Base-by-base conservation (phyloP, 2,888 invertebrate genomes). In the Tinea semifulvella region DNA sequence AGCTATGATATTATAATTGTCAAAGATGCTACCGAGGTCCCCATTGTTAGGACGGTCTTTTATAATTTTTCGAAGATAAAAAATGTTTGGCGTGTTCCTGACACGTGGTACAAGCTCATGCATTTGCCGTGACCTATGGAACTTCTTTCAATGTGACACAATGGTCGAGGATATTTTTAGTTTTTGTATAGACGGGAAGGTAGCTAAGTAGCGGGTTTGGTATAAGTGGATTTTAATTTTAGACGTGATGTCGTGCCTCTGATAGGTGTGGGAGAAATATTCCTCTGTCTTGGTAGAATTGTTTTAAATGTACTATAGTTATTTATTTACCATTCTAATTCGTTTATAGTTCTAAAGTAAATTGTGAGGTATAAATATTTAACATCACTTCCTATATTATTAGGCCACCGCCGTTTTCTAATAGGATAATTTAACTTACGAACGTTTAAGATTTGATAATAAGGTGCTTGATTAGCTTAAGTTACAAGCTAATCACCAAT, bases 141-240 rank as follows among this genome's bases (percentile, higher is more conserved):
- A 74, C 73, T 75, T 68, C 74, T 77, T 80, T 76, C 68, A 73
- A 63, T 61, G 64, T 73, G 69, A 73, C 75, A 80, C 79, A 80
- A 80, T 79, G 72, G 65, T 63, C 54, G 58, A 60, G 61, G 68
- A 69, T 79, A 79, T 79, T 68, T 79, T 77, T 79, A 77, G 80
- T 79, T 79, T 76, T 79, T 76, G 70, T 77, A 68, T 60, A 54
- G 58, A 61, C 66, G 72, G 72, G 72, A 75, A 71, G 77, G 76
- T 77, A 69, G 71, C 72, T 77, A 80, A 79, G 80, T 80, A 71
- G 80, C 68, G 68, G 73, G 71, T 67, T 74, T 70, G 63, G 68
- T 74, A 74, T 77, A 77, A 79, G 76, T 79, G 71, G 65, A 65
- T 61, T 79, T 79, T 79, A 80, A 80, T 74, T 80, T 80, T 80